Conservation (phyloP, 2,797 vertebrate genomes). For the Leptatherina wallacei region DNA sequence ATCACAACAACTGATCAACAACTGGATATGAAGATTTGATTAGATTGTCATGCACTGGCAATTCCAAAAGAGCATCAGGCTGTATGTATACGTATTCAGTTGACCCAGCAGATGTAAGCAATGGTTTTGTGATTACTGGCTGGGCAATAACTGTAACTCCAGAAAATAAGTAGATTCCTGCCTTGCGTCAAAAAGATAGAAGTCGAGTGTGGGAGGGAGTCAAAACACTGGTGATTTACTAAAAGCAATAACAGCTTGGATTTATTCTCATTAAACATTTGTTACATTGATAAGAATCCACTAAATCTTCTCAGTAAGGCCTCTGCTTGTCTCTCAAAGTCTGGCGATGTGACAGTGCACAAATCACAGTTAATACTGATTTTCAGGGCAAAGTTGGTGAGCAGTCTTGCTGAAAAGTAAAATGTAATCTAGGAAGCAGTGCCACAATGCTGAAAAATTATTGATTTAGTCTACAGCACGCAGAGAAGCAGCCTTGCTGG, state of each 20-base stretch:
- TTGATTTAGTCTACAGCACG: constrained; percentile 46
- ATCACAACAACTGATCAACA: constrained; percentile 2
- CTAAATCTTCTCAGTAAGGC: constrained; percentile 3
- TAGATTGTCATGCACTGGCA: constrained; percentile 1
- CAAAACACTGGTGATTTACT: constrained; percentile 1
- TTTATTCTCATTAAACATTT: constrained; percentile 8
- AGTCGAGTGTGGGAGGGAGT: constrained; percentile 1
- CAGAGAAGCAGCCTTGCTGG: constrained; percentile 23
- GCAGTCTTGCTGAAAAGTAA: constrained; percentile 33
- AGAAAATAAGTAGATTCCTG: constrained; percentile 33
- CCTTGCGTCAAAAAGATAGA: constrained; percentile 20
- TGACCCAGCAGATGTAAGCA: constrained; percentile 22
- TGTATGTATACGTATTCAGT: constrained; percentile 28
- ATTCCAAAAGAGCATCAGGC: constrained; percentile 11
- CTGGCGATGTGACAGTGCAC: neutral
- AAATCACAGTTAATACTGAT: constrained; percentile 11
- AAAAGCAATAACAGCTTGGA: constrained; percentile 2
- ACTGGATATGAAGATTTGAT: constrained; percentile 13
- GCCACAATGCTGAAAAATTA: constrained; percentile 28
- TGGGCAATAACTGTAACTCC: constrained; percentile 17
- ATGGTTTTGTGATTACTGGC: constrained; percentile 32
- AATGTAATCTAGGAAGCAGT: constrained; percentile 36
- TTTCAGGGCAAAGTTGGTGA: neutral
- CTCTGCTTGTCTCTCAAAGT: constrained; percentile 5
- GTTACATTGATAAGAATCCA: constrained; percentile 20